phyloP scores from a whole-genome alignment of 2,113 vertebrate species.

The Acinonyx jubatus region DNA sequence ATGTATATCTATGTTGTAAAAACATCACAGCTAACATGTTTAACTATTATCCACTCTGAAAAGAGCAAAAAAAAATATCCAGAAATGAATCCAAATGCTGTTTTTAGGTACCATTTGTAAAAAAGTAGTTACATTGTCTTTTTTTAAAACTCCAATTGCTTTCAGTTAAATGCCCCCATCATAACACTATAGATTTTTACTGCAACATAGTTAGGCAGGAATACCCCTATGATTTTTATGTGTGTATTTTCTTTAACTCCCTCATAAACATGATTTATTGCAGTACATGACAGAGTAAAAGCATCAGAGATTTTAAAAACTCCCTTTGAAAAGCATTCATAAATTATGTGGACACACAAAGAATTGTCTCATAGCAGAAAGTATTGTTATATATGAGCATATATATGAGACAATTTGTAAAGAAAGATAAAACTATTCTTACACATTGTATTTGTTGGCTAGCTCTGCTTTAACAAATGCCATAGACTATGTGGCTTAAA shows the following conservation, averaged over 20 bases:
- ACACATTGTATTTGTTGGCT: background rate
- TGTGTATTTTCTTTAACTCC: slow-evolving; percentile 41
- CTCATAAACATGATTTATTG: slow-evolving; percentile 53
- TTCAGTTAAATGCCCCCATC: slow-evolving; percentile 17
- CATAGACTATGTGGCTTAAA: background rate
- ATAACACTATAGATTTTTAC: slow-evolving; percentile 59
- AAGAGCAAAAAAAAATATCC: background rate
- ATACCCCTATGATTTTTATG: slow-evolving; percentile 41
- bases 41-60: background rate
- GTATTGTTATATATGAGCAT: slow-evolving; percentile 50
- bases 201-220: background rate
- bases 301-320: slow-evolving; percentile 54
- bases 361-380: slow-evolving; percentile 26
- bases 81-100: background rate
- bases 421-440: slow-evolving; percentile 46
- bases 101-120: slow-evolving; percentile 32
- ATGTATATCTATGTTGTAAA: background rate
- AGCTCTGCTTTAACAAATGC: background rate
- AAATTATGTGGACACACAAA: slow-evolving; percentile 63
- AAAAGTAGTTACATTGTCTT: slow-evolving; percentile 50
- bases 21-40: background rate
- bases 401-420: slow-evolving; percentile 66
- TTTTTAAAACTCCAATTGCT: background rate
- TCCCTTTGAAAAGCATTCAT: slow-evolving; percentile 59
- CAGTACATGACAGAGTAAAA: slow-evolving; percentile 51